Evolutionary conservation across 2,113 vertebrate genomes (phyloP), one percentile per base, ranked within the genome.

Genomic region (Anarrhichthys ocellatus): DNA sequence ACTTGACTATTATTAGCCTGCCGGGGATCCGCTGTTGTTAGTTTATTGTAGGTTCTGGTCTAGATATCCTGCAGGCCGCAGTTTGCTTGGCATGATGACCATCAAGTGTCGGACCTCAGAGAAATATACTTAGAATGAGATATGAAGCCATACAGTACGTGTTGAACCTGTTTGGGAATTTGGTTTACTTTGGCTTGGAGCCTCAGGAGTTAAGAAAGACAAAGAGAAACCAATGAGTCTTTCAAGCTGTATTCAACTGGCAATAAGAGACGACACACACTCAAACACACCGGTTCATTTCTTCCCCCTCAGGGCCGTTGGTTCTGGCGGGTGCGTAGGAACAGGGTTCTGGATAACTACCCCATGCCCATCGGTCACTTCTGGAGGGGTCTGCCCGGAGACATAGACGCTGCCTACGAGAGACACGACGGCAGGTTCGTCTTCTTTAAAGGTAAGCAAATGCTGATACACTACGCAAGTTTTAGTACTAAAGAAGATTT

Each of bases 291-390:
- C 0, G 50, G 4, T 0, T 2, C 5, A 22, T 64, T 52, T 63
- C 72, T 6, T 82, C 32, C 32, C 32, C 32, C 36, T 6, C 73
- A 99, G 98, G 98, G 97, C 34, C 96, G 94, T 17, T 99, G 98
- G 98, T 99, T 99, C 93, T 99, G 98, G 98, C 95, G 98, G 69
- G 98, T 99, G 2, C 96, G 97, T 50, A 95, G 96, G 86, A 99
- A 99, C 92, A 94, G 97, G 1, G 98, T 99, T 54, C 93, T 99
- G 87, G 98, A 98, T 93, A 99, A 99, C 86, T 99, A 99, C 85
- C 98, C 98, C 36, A 99, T 99, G 98, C 97, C 97, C 76, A 98
- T 99, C 0, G 94, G 97, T 5, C 97, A 99, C 90, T 99, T 99
- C 93, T 99, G 98, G 98, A 95, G 97, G 38, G 98, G 98, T 11